Conservation (phyloP, 2,797 vertebrate species). For the Denticeps clupeoides region DNA sequence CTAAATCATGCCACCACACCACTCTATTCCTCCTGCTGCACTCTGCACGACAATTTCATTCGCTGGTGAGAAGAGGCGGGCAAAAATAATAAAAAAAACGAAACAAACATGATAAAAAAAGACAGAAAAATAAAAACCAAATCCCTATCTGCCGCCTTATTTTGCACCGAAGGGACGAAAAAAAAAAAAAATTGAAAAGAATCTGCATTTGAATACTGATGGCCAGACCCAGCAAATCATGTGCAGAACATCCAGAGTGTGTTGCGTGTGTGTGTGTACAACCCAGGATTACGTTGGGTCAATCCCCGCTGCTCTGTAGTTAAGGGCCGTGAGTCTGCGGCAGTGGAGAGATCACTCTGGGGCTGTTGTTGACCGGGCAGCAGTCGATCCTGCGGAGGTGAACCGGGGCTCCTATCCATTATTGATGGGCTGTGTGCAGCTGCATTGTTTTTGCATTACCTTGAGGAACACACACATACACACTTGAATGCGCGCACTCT, state of each 20-base stretch:
- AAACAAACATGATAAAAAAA: no score
- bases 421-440: slow-evolving; percentile 46
- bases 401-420: slow-evolving; percentile 40
- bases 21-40: slow-evolving; percentile 37
- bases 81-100: slow-evolving; percentile 9
- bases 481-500: background rate
- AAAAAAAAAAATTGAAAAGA: no score
- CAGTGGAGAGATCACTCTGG: slow-evolving; percentile 36
- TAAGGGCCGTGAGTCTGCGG: slow-evolving; percentile 36
- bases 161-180: no score
- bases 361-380: slow-evolving; percentile 26
- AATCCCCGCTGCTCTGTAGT: slow-evolving; percentile 36
- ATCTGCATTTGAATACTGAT: no score
- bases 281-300: slow-evolving; percentile 12
- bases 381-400: slow-evolving; percentile 21
- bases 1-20: slow-evolving; percentile 51
- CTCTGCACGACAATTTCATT: slow-evolving; percentile 30
- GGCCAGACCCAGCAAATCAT: no score
- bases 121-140: no score
- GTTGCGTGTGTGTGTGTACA: no score
- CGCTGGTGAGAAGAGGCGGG: slow-evolving; percentile 27
- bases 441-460: slow-evolving; percentile 42
- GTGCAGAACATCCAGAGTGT: no score
- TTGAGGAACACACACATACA: slow-evolving; percentile 20
- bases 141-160: no score